Base-by-base conservation (phyloP, 2,888 invertebrate genomes). In the Pyrgus malvae region DNA sequence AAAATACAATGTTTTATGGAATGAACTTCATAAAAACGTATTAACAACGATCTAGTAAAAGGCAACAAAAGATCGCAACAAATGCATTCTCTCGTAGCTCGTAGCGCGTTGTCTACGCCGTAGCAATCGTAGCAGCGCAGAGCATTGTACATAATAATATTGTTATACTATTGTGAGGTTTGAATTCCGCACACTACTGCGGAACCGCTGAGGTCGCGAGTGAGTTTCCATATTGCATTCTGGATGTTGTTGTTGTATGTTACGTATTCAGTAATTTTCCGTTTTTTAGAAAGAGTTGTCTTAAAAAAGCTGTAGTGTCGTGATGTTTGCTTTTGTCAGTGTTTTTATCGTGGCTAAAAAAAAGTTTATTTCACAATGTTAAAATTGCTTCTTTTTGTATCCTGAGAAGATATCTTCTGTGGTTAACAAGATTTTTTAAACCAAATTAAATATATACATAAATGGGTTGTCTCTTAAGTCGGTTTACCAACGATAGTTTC, bases 211-310 rank as follows among this genome's bases (percentile, higher is more conserved):
- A 66, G 74, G 72, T 72, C 69, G 63, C 67, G 58, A 67, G 71
- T 72, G 71, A 75, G 82, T 83, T 78, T 81, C 73, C 78, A 80
- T 84, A 84, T 83, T 81, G 79, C 80, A 83, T 84, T 78, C 74
- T 69, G 37, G 5, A 19, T 35, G 35, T 31, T 25, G 40, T 14
- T 12, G 9, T 25, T 42, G 17, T 25, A 25, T 12, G 25, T 12
- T 29, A 12, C 14, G 19, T 27, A 40, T 38, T 40, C 29, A 38
- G 27, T 17, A 48, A 29, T 19, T 19, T 48, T 29, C 27, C 17
- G 27, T 35, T 6, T 17, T 37, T 11, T 4, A 44, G 8, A 7
- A 21, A 41, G 11, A 14, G 25, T n/a, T n/a, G n/a, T n/a, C n/a
- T n/a, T n/a, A n/a, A n/a, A n/a, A n/a, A n/a, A n/a, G n/a, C n/a